Evolutionary conservation across 2,888 invertebrate species (phyloP), one percentile per base, ranked within the genome.

Genomic region (Thelaira solivaga): DNA sequence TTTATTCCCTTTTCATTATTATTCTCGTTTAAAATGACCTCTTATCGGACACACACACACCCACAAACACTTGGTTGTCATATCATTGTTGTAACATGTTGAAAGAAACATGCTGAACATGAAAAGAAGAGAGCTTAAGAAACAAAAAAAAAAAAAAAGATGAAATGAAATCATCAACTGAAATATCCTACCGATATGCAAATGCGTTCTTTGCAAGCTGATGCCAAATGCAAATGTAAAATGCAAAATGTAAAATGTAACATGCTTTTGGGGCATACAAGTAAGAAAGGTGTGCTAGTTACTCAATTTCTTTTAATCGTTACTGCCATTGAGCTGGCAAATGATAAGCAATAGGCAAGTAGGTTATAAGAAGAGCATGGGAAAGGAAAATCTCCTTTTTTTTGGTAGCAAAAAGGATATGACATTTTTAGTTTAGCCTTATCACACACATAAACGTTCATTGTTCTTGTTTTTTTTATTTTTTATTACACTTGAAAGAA

Each of bases 1-100:
- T 51, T 74, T 34, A 47, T 59, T 64, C 26, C 16, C 43, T 36
- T 62, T 45, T 11, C 47, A 65, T 65, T 41, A 61, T 59, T 41
- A 22, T 53, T 45, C 72, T 31, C 55, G 39, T 55, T 24, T 55
- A 16, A 64, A 72, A 64, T 75, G 67, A 55, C 61, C 74, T 47
- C 39, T 68, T 61, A 68, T 22, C 69, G 18, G 5, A 10, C n/a
- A 39, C 2, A 29, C 47, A 10, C 10, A 31, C 8, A 16, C 8
- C 11, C 49, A 13, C 7, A 24, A 11, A 34, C 6, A 53, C 47
- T 16, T 2, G 29, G 11, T 51, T 55, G 62, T 53, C 62, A 62
- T 55, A 43, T n/a, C n/a, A n/a, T 53, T 64, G 39, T 47, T 41
- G 72, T 57, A 55, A 72, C 55, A 72, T 55, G 64, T 57, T 47